phyloP scores from a whole-genome alignment of 1,140 invertebrate species.

The Anastatus disparis region DNA sequence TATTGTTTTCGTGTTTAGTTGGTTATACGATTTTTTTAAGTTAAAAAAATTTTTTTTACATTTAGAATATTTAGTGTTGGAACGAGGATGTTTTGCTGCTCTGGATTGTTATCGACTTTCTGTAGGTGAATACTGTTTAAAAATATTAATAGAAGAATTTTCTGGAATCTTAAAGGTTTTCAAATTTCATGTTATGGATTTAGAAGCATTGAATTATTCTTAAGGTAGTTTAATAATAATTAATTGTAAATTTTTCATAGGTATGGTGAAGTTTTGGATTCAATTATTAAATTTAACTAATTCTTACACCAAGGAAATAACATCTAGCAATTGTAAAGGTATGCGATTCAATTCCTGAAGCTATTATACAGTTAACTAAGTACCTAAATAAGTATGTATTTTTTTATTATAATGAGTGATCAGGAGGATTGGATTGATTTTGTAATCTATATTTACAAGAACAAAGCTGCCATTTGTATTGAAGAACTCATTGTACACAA shows the following conservation, averaged over 20 bases:
- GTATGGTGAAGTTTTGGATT: constrained; percentile 88
- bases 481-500: constrained; percentile 97
- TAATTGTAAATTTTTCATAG: constrained; percentile 65
- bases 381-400: constrained; percentile 89
- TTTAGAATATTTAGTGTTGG: constrained; percentile 87
- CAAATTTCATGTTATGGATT: constrained; percentile 86
- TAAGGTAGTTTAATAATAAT: no score
- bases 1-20: not conserved
- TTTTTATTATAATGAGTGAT: constrained; percentile 93
- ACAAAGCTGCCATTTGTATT: constrained; percentile 95
- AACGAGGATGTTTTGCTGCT: constrained; percentile 94
- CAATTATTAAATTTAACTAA: constrained; percentile 93
- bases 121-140: constrained; percentile 83
- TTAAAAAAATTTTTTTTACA: constrained; percentile 48
- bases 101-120: constrained; percentile 86
- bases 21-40: constrained; percentile 6
- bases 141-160: constrained; percentile 84
- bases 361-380: constrained; percentile 93
- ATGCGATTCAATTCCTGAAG: constrained; percentile 84
- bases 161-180: constrained; percentile 89
- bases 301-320: constrained; percentile 91
- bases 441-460: constrained; percentile 90
- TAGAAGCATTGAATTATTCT: constrained; percentile 90
- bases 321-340: constrained; percentile 93
- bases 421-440: constrained; percentile 98